A percentile compares a stretch with the other conserved stretches of the same genome.
These are phyloP conservation scores for Erebia epiphron DNA, from an alignment of 2,888 invertebrate species.

Conservation along the genomic window DNA sequence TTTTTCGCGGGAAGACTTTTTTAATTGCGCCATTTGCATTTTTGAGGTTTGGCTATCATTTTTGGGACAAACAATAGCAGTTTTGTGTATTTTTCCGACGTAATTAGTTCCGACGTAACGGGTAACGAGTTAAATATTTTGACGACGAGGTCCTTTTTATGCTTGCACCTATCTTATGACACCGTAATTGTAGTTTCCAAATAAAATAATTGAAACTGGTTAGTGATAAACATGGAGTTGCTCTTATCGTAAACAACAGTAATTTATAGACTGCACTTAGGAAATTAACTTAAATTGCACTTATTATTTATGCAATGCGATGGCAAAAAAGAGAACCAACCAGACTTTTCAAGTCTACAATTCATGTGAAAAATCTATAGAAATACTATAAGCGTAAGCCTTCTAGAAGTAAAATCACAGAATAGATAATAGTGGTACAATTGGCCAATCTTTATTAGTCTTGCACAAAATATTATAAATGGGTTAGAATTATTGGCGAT, in stretches of 20 bases:
- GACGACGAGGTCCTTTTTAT: conserved; percentile 22
- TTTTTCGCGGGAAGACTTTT: conserved; percentile 67
- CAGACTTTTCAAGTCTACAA: too few species aligned
- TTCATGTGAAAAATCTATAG: too few species aligned
- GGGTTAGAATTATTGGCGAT: too few species aligned
- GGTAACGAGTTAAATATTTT: conserved; percentile 46
- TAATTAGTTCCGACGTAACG: conserved; percentile 75
- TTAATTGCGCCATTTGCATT: conserved; percentile 65
- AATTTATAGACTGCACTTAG: conserved; percentile 1
- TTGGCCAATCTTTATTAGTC: too few species aligned
- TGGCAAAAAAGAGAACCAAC: neutral
- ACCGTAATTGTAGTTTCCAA: neutral
- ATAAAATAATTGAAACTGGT: conserved; percentile 11
- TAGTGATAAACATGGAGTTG: conserved; percentile 8
- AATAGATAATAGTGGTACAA: too few species aligned
- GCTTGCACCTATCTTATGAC: conserved; percentile 19
- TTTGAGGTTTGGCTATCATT: conserved; percentile 58
- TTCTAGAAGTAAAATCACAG: too few species aligned
- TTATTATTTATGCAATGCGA: neutral
- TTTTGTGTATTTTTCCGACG: conserved; percentile 70
- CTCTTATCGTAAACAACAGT: neutral
- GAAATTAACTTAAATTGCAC: conserved; percentile 2
- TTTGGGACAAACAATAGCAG: conserved; percentile 69
- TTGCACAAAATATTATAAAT: too few species aligned
- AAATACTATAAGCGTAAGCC: too few species aligned